Evolutionary conservation across 1,140 invertebrate genomes (phyloP), one percentile per base, ranked within the genome.

Genomic region (Theocolax elegans): DNA sequence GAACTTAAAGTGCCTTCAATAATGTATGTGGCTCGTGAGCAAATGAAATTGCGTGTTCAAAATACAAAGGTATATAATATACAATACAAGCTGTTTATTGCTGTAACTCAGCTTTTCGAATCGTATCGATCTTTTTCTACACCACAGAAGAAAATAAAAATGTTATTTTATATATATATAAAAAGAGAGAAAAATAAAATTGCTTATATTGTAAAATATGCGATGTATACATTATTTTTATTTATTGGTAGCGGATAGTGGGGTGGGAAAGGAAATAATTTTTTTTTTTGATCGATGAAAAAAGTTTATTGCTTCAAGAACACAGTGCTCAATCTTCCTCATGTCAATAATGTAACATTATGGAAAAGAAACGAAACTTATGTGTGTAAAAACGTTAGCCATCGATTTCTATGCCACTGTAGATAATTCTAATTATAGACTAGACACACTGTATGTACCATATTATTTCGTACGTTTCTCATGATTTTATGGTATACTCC

Each of bases 1-100:
- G 17, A 70, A 64, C 17, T 48, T 35, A 71, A n/a, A 71, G 69
- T 71, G 69, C 69, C 69, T 71, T 71, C 19, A 59, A 56, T n/a
- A 49, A 65, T 35, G 17, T 31, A 59, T 48, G 54, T 65, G 69
- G 69, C 69, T 71, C 62, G 69, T 71, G 69, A 71, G 35, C 19
- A 54, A 67, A 68, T 9, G 13, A 62, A 59, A 65, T 12, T 49
- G 17, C 51, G 68, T 66, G 62, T 71, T 66, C 62, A 66, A 71
- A 59, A 49, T n/a, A n/a, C n/a, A n/a, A n/a, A n/a, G n/a, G n/a
- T n/a, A n/a, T n/a, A n/a, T n/a, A 44, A 29, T 27, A 27, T 53
- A 67, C 49, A 60, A 46, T 27, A 25, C 29, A 62, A 60, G 40
- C 35, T 51, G 66, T 35, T 27, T 44, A 49, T 60, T 46, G 40